Evolutionary conservation across 2,113 vertebrate genomes (phyloP).

Genomic region (Aix galericulata): DNA sequence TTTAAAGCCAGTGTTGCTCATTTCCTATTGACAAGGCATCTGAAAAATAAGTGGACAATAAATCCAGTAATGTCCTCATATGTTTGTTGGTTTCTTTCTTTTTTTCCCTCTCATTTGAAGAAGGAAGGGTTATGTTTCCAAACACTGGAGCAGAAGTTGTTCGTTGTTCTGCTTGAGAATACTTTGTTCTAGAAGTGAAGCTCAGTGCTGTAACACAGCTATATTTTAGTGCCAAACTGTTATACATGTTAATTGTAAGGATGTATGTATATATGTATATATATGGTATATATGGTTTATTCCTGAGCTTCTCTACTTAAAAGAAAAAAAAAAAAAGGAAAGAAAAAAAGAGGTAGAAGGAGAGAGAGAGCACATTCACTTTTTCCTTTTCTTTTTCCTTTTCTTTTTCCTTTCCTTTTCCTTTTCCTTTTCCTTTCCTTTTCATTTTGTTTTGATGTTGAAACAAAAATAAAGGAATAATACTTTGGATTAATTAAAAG

Average conservation of each 20-base stretch:
- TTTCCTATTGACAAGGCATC: background rate
- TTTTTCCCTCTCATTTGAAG: background rate
- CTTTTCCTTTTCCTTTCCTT: too few relatives aligned
- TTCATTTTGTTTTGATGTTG: background rate
- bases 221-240: background rate
- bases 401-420: too few relatives aligned
- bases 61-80: background rate
- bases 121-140: background rate
- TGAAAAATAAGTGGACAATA: background rate
- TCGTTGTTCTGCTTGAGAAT: background rate
- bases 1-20: background rate
- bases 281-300: background rate
- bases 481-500: background rate
- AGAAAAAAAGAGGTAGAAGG: fast-evolving
- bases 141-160: background rate
- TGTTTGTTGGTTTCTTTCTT: background rate
- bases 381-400: background rate
- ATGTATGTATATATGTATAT: too few relatives aligned
- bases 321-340: background rate
- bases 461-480: background rate
- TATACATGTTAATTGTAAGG: background rate
- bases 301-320: background rate
- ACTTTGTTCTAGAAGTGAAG: background rate
- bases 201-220: background rate
- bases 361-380: background rate